These are phyloP conservation scores for Bombus haemorrhoidalis DNA, from an alignment of 1,140 invertebrate species.

Conservation along the genomic window DNA sequence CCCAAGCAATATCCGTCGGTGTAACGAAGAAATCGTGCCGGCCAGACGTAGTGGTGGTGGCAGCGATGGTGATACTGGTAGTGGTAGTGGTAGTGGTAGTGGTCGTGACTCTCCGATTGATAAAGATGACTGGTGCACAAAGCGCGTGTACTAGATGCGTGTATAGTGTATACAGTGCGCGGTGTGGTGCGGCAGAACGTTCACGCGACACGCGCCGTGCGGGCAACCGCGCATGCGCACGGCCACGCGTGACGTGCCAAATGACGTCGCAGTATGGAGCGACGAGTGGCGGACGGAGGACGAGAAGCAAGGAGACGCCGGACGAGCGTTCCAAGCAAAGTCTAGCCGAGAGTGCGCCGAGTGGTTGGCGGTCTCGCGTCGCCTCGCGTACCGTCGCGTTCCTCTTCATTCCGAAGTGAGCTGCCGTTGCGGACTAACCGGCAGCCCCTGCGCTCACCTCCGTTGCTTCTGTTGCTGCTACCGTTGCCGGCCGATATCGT, in stretches of 20 bases:
- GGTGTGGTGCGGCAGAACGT: not conserved
- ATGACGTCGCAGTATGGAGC: conserved; percentile 55
- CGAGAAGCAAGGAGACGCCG: conserved; percentile 39
- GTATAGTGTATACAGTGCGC: too few species aligned
- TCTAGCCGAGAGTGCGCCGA: conserved; percentile 45
- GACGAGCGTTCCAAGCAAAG: conserved; percentile 67
- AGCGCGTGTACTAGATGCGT: conserved; percentile 2
- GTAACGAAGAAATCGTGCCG: not conserved
- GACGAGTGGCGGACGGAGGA: conserved; percentile 38
- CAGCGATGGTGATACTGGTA: not conserved
- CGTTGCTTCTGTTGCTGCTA: not conserved
- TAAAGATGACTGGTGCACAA: conserved; percentile 10
- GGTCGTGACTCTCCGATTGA: conserved; percentile 20
- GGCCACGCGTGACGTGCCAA: conserved; percentile 55
- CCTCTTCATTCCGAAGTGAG: conserved; percentile 77
- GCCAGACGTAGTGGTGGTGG: not conserved
- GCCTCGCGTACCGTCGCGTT: conserved; percentile 52
- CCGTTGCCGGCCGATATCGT: not conserved
- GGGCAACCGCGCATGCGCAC: conserved; percentile 31
- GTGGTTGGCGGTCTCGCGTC: conserved; percentile 59
- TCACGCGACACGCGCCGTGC: conserved; percentile 41
- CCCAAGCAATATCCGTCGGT: not conserved
- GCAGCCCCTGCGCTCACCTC: conserved; percentile 8
- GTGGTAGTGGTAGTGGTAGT: too few species aligned
- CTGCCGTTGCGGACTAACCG: conserved; percentile 72